A percentile compares a stretch with the other conserved stretches of the same genome.
Conservation (phyloP, 1,140 invertebrate genomes). For the Condylostylus longicornis region DNA sequence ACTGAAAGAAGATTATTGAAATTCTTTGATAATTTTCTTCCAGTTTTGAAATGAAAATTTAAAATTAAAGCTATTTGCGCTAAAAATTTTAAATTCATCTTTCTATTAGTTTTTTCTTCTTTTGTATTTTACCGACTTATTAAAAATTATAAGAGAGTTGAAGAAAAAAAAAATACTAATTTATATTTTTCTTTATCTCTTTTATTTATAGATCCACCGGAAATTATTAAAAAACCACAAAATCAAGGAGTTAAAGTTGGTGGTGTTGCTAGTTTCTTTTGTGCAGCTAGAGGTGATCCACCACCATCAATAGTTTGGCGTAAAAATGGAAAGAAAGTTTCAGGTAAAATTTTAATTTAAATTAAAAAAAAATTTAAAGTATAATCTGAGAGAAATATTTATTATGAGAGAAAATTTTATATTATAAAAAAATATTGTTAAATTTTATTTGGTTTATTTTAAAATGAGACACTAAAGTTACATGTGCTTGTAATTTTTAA, state of each 20-base stretch:
- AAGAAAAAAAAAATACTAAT: neutral
- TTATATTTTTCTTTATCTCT: slow-evolving; percentile 8
- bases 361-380: neutral
- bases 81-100: too few species aligned
- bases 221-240: slow-evolving; percentile 69
- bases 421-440: neutral
- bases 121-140: too few species aligned
- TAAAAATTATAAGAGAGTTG: neutral
- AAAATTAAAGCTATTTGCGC: too few species aligned
- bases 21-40: too few species aligned
- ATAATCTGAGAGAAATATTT: too few species aligned
- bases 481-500: too few species aligned
- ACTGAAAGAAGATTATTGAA: too few species aligned
- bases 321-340: slow-evolving; percentile 74
- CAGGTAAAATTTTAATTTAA: slow-evolving; percentile 44
- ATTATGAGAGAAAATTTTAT: neutral
- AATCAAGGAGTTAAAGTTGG: slow-evolving; percentile 78
- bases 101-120: too few species aligned
- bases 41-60: too few species aligned
- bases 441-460: too few species aligned
- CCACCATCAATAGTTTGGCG: slow-evolving; percentile 76
- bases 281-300: slow-evolving; percentile 81
- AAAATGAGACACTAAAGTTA: too few species aligned
- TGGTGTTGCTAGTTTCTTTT: slow-evolving; percentile 89
- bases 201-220: slow-evolving; percentile 67